Conservation (phyloP, 2,113 vertebrate genomes). For the Vidua chalybeata region DNA sequence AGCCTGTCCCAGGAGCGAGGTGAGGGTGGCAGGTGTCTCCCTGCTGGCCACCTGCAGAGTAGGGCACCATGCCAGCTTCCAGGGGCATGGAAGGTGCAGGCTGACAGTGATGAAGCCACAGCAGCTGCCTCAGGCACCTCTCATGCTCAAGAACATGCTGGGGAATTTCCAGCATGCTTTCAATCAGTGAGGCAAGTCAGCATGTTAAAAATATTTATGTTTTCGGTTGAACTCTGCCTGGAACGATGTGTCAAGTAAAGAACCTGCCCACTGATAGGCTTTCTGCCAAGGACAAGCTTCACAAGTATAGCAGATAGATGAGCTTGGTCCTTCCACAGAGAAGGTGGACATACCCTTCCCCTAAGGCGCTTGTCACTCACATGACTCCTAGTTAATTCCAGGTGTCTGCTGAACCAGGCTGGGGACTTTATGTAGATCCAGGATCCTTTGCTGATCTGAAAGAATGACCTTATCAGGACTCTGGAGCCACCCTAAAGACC, state of each 20-base stretch:
- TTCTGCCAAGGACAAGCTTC: not conserved
- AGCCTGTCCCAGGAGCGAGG: rapidly evolving
- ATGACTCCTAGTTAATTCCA: not conserved
- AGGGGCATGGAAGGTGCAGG: rapidly evolving
- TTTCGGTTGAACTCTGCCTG: not conserved
- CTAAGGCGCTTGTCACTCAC: not conserved
- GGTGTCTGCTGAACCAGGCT: not conserved
- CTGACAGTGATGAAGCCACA: not conserved
- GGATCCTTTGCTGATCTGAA: not conserved
- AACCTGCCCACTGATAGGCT: not conserved
- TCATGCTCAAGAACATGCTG: not conserved
- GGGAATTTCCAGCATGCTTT: not conserved
- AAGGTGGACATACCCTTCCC: not conserved
- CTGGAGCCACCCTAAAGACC: not conserved
- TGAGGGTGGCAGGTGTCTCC: rapidly evolving
- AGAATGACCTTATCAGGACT: not conserved
- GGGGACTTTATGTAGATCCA: not conserved
- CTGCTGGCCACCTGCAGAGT: not conserved
- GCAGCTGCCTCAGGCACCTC: not conserved
- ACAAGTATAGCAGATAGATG: rapidly evolving
- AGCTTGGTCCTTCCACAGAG: not conserved
- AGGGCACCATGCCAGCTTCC: not conserved
- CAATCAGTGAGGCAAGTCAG: not conserved
- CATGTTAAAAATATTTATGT: not conserved
- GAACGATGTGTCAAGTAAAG: not conserved